Base-by-base conservation (phyloP, 2,888 invertebrate species). In the Xestia xanthographa region DNA sequence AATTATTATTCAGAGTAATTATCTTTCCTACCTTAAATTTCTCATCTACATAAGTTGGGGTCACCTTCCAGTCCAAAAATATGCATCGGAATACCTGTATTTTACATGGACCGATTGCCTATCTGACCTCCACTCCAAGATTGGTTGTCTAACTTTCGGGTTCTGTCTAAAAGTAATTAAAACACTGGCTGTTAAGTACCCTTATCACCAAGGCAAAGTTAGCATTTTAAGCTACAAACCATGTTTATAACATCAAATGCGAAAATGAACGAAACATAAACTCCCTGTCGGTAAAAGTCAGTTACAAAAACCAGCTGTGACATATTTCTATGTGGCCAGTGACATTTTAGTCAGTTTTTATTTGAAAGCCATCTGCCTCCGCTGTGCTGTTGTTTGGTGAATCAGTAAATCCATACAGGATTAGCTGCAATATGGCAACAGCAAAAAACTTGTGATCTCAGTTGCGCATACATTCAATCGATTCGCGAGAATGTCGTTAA, bases 371-470 rank as follows among this genome's bases (percentile, higher is more conserved):
- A 38, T 48, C 72, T 22, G 38, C 26, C 20, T 22, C 43, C 50
- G 17, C 41, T 63, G 2, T n/a, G 14, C n/a, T 3, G 0, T 56
- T 34, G 43, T n/a, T 20, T n/a, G 9, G 3, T 43, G 53, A 56
- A 56, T 73, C 43, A 73, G n/a, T 43, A 56, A 43, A 73, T 4
- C n/a, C 53, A 43, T 73, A 56, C 2, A 48, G 20, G 45, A 1
- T 12, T 9, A 5, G 20, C 41, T 72, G 12, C n/a, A 72, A 56
- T 56, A 72, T 34, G 5, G 9, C 43, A 43, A 53, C 20, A 20
- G 11, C n/a, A 43, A 43, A 74, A 72, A 72, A 34, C 6, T n/a
- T 14, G 38, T 14, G 9, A 43, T 56, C 20, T 43, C 20, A 17
- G 53, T 14, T 73, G n/a, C n/a, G 34, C 14, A 29, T 20, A 53